Conservation (phyloP, 2,797 vertebrate genomes). For the Uromys caudimaculatus region DNA sequence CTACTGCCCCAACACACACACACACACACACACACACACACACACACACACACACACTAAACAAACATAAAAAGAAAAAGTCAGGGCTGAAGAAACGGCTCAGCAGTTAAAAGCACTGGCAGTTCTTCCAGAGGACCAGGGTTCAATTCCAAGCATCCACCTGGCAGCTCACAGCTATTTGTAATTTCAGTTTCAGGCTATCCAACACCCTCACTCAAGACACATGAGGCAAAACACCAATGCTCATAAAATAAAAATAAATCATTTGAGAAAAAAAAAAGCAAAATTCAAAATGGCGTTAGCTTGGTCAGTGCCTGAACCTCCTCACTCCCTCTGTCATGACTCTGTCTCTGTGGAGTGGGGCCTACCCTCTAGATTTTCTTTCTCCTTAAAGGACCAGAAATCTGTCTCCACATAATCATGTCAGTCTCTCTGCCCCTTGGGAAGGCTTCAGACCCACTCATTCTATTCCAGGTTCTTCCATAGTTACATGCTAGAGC, state of each 20-base stretch:
- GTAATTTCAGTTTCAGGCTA: not conserved
- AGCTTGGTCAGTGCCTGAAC: not conserved
- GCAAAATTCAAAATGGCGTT: not conserved
- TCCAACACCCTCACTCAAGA: not conserved
- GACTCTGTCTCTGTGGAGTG: not conserved
- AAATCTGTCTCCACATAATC: not conserved
- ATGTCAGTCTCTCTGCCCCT: not conserved
- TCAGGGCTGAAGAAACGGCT: not conserved
- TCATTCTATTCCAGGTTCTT: not conserved
- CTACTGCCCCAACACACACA: not conserved
- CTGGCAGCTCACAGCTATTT: not conserved
- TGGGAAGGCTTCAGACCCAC: not conserved
- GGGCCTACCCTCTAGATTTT: not conserved
- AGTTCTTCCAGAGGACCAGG: not conserved
- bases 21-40: too few relatives aligned
- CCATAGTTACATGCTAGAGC: not conserved
- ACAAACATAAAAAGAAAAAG: not conserved
- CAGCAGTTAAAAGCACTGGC: not conserved
- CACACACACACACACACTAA: not conserved
- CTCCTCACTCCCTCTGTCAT: not conserved
- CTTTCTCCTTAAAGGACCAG: not conserved
- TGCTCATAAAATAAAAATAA: not conserved
- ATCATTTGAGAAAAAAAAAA: not conserved
- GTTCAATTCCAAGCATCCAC: not conserved
- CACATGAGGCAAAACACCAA: not conserved